Evolutionary conservation across 2,797 vertebrate genomes (phyloP).

Genomic region (Paramormyrops hopkinsi): DNA sequence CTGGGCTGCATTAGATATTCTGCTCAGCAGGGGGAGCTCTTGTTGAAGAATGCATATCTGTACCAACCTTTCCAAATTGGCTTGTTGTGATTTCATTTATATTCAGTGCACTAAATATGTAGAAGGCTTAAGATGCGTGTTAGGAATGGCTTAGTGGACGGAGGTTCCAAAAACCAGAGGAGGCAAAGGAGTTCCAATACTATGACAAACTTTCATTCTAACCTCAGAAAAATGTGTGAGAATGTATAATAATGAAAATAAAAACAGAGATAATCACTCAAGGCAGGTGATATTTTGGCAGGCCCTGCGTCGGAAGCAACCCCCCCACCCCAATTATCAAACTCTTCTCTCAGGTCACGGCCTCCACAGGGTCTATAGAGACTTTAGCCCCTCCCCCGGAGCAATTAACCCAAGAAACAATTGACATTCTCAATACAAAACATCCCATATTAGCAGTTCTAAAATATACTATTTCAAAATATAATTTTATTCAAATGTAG

Average conservation of each 20-base stretch:
- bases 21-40: neutral
- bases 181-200: neutral
- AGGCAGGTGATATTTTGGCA: neutral
- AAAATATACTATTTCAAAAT: neutral
- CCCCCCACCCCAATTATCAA: neutral
- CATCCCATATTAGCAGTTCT: neutral
- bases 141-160: neutral
- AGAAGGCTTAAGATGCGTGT: neutral
- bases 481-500: neutral
- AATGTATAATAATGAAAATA: neutral
- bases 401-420: neutral
- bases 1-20: neutral
- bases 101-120: neutral
- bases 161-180: neutral
- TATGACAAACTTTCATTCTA: neutral
- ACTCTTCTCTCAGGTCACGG: neutral
- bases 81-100: neutral
- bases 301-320: neutral
- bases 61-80: neutral
- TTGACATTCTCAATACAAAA: neutral
- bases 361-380: neutral
- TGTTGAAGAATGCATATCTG: neutral
- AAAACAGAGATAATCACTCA: neutral
- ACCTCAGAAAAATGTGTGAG: neutral
- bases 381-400: neutral